Evolutionary conservation across 1,140 invertebrate species (phyloP).

Genomic region (Hyles euphorbiae): DNA sequence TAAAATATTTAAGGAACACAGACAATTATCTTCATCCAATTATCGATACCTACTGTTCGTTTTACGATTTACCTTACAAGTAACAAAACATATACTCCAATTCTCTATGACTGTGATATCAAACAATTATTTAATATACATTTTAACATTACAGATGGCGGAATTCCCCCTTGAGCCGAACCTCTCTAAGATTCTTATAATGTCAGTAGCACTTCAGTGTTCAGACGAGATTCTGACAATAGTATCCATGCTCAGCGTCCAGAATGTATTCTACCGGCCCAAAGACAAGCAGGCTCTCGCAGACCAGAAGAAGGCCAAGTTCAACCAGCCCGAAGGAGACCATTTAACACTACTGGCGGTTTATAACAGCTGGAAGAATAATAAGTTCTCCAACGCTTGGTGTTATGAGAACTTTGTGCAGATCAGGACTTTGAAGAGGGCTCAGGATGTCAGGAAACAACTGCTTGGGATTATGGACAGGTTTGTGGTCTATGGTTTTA

Average conservation of each 20-base stretch:
- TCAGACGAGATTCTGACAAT: constrained; percentile 99
- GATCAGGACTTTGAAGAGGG: constrained; percentile 95
- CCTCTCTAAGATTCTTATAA: constrained; percentile 99
- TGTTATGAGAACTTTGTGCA: constrained; percentile 99
- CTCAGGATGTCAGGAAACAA: constrained; percentile 99
- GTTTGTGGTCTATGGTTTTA: constrained; percentile 43
- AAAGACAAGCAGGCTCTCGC: constrained; percentile 98
- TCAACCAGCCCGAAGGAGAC: constrained; percentile 99
- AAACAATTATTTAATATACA: no score
- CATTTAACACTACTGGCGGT: constrained; percentile 98
- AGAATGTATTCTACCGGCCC: constrained; percentile 98
- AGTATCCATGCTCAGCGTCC: constrained; percentile 98
- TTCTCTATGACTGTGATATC: no score
- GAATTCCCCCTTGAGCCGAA: constrained; percentile 99
- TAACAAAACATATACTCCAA: no score
- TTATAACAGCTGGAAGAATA: constrained; percentile 99
- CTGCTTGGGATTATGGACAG: constrained; percentile 98
- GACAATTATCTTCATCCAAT: no score
- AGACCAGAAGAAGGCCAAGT: constrained; percentile 99
- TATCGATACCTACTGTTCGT: no score
- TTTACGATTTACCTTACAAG: no score
- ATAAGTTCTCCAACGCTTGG: constrained; percentile 99
- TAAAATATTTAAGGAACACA: no score
- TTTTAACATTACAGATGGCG: constrained; percentile 86
- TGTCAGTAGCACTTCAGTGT: constrained; percentile 98